Base-by-base conservation (phyloP, 2,797 vertebrate species). In the Vespertilio murinus region DNA sequence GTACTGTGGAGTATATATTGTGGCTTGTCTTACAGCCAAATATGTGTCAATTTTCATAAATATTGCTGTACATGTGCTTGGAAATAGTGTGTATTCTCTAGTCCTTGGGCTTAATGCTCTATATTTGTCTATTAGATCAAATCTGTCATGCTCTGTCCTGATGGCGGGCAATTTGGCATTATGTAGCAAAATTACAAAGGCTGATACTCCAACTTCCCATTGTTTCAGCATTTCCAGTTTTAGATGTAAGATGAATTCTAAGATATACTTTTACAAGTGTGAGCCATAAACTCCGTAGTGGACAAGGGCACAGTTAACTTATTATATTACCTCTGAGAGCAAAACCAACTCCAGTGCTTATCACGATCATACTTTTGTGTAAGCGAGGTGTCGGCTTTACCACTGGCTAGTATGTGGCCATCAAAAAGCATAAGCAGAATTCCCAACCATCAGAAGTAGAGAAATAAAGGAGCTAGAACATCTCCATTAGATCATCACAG, bases 41-140 rank as follows among this genome's bases (percentile, higher is more conserved):
- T 71, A 54, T 85, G 30, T 85, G 64, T 78, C 73, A 30, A 14
- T 90, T 91, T 87, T 81, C 82, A 81, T 86, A 91, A 87, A 59
- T 59, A 17, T 65, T 79, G 71, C 73, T 87, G 59, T 87, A 56
- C 30, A 18, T 80, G 22, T 45, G 59, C 65, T 85, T 74, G 49
- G 67, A 81, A 87, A 87, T 81, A 59, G 74, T 74, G 16, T 81
- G 59, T 87, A 52, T 86, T 86, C 81, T 80, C 35, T 23, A 35
- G 16, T 67, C 59, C 69, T 91, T 35, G 75, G 40, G 17, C n/a
- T 91, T 84, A 40, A 69, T 40, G n/a, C 61, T 87, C 49, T 87
- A 1, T 56, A 80, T 67, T 75, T 56, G 35, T 85, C 81, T 81
- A 40, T 52, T 79, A 61, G 28, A 33, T 81, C 20, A 42, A 87